Base-by-base conservation (phyloP, 2,888 invertebrate species). In the Pherbina coryleti region DNA sequence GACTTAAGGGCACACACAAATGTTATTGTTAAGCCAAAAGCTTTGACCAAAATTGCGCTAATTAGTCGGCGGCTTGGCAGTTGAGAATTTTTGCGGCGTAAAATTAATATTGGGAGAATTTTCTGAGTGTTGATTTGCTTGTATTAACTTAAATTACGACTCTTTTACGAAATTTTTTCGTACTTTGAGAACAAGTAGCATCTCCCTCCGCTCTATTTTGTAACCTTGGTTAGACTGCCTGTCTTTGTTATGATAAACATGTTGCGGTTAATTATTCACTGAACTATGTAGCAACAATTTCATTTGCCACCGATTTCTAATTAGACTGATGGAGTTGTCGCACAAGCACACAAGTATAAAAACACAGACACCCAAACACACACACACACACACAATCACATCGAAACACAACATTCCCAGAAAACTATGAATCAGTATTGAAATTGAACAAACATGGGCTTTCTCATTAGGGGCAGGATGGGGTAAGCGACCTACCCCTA, bases 41-140 rank as follows among this genome's bases (percentile, higher is more conserved):
- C 64, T 66, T 66, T 37, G 37, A 66, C 34, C 64, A 19, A 66
- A 66, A 66, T 34, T 66, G 25, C 64, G 34, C 64, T 66, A 66
- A 66, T 66, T 66, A 31, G 31, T 66, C 34, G 31, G 17, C 31
- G 31, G 64, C 19, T 66, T n/a, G 64, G 31, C 14, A 66, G 25
- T 66, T 17, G 64, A 28, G 64, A 31, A 31, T 66, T 31, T 66
- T 37, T 17, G 64, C 64, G 64, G 64, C n/a, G 62, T 1, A 62
- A 28, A 31, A 44, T 44, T 11, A 44, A 44, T 44, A 44, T 11
- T 44, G 11, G 11, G 44, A 44, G 44, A 44, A 44, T 11, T 44
- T 37, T 8, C 4, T 44, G 44, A 44, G 44, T 44, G 44, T 34
- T 66, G 28, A n/a, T 66, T n/a, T 34, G 19, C 34, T 34, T n/a